These are phyloP conservation scores for Scophthalmus maximus DNA, from an alignment of 2,113 vertebrate genomes.

Conservation along the genomic window DNA sequence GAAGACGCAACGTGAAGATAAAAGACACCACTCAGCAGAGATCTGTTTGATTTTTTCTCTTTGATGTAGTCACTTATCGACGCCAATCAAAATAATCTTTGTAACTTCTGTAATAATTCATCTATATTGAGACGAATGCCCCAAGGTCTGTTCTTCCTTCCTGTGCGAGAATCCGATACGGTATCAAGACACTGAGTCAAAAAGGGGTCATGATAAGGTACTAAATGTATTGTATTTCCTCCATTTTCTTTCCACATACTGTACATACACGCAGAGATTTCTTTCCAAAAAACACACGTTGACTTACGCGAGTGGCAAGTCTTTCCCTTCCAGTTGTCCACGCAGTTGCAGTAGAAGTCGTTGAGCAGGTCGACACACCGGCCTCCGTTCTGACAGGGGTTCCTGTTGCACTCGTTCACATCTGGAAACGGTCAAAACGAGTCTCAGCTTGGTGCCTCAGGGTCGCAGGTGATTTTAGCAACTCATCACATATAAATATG, in stretches of 20 bases:
- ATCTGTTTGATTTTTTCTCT: neutral
- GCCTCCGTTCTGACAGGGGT: slow-evolving; percentile 92
- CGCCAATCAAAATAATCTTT: neutral
- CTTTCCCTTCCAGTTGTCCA: slow-evolving; percentile 95
- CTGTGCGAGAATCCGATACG: no score
- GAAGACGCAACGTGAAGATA: neutral
- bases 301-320: slow-evolving; percentile 91
- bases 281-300: neutral
- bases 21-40: neutral
- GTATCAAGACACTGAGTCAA: no score
- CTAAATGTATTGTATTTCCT: no score
- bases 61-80: neutral
- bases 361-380: slow-evolving; percentile 90
- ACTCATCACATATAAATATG: no score
- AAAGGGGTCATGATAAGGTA: no score
- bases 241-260: neutral
- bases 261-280: neutral
- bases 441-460: neutral
- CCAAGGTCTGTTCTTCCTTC: neutral
- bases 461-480: no score
- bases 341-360: slow-evolving; percentile 93
- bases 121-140: neutral
- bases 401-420: slow-evolving; percentile 91
- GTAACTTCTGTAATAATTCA: neutral
- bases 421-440: slow-evolving; percentile 76